Conservation (phyloP, 2,797 vertebrate genomes). For the Nyctalus aviator region DNA sequence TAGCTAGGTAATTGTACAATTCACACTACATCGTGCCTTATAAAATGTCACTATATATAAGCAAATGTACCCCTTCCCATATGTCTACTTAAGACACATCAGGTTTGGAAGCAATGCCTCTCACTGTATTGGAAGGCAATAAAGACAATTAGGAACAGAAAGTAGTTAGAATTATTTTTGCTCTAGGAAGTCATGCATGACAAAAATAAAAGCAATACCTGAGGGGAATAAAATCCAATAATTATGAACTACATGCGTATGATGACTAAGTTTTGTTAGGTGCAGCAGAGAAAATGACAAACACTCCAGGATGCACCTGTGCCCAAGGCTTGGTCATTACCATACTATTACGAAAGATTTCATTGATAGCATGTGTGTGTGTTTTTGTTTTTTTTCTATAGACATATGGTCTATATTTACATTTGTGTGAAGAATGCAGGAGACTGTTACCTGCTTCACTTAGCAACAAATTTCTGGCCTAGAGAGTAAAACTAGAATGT, state of each 20-base stretch:
- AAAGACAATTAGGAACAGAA: background rate
- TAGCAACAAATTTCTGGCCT: constrained; percentile 11
- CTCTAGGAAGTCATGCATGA: background rate
- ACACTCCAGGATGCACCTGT: background rate
- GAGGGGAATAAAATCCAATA: background rate
- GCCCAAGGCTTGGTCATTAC: background rate
- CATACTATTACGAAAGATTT: background rate
- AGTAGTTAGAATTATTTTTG: background rate
- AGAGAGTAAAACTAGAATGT: background rate
- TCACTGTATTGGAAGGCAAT: background rate
- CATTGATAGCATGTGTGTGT: background rate
- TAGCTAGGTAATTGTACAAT: constrained; percentile 53
- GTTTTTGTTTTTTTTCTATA: background rate
- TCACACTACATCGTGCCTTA: constrained; percentile 57
- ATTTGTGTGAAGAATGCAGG: background rate
- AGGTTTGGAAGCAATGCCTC: constrained; percentile 41
- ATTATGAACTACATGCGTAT: background rate
- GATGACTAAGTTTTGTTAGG: background rate
- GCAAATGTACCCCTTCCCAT: background rate
- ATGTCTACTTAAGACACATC: constrained; percentile 41
- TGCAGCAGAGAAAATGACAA: background rate
- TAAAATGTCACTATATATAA: constrained; percentile 57
- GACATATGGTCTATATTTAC: background rate
- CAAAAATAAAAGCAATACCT: constrained; percentile 15
- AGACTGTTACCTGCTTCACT: constrained; percentile 31